Evolutionary conservation across 2,113 vertebrate genomes (phyloP).

Genomic region (Sylvia atricapilla): DNA sequence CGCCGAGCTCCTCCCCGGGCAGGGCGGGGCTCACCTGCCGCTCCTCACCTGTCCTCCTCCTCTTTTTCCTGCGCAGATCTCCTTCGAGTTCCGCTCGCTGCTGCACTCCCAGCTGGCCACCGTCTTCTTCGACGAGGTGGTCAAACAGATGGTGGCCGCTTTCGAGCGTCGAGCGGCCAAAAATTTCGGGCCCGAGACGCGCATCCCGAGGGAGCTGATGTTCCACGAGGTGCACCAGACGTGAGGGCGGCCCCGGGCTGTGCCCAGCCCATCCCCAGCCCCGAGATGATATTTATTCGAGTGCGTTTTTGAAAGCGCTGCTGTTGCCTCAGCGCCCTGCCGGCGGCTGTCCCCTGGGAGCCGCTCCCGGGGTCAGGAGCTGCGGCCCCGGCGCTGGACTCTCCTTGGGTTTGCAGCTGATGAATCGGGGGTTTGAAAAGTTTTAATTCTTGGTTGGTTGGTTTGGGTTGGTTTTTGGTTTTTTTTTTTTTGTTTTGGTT

Average conservation of each 20-base stretch:
- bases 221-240: conserved; percentile 91
- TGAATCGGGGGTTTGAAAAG: no score
- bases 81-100: conserved; percentile 94
- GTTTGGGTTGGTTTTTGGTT: background rate
- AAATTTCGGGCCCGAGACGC: conserved; percentile 88
- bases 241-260: conserved; percentile 65
- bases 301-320: background rate
- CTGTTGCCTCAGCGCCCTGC: no score
- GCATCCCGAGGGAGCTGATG: conserved; percentile 91
- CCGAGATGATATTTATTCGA: conserved; percentile 64
- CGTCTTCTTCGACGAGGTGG: conserved; percentile 94
- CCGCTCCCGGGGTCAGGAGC: no score
- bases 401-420: no score
- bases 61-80: conserved; percentile 76
- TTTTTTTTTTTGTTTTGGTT: no score
- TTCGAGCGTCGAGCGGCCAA: conserved; percentile 86
- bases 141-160: conserved; percentile 92
- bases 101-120: conserved; percentile 93
- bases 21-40: background rate
- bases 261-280: background rate
- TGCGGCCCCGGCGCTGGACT: no score
- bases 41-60: background rate
- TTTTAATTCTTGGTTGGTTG: no score
- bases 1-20: no score
- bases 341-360: no score